Conservation (phyloP, 2,113 vertebrate species). For the Orientallactaga bullata region DNA sequence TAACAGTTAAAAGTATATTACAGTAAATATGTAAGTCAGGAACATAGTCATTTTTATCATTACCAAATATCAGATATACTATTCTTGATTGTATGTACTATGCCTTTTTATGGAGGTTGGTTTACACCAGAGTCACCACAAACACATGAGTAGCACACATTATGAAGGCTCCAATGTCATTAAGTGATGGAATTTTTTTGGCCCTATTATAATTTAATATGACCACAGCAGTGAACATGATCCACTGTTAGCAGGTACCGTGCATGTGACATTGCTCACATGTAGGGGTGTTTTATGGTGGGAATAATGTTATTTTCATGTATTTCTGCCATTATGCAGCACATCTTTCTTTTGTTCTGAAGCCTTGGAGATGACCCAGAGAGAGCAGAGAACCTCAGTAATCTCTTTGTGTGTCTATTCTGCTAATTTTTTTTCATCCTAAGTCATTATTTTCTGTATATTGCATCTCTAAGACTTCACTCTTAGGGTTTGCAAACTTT, state of each 20-base stretch:
- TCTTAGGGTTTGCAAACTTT: conserved; percentile 35
- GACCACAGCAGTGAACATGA: background rate
- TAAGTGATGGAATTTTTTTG: background rate
- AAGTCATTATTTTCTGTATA: background rate
- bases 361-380: background rate
- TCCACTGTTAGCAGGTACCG: background rate
- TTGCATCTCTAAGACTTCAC: background rate
- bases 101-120: too few relatives aligned
- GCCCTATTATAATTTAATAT: background rate
- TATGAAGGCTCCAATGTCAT: background rate
- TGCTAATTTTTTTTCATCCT: background rate
- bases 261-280: background rate
- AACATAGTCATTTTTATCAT: background rate
- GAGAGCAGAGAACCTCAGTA: background rate
- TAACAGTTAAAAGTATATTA: background rate
- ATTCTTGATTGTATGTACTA: background rate
- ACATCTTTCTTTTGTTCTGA: background rate
- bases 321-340: background rate
- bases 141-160: background rate
- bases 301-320: background rate
- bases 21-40: background rate
- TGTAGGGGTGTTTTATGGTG: background rate
- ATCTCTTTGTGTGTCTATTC: background rate
- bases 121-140: background rate
- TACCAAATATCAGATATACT: background rate